Conservation (phyloP, 2,888 invertebrate species). For the Microplitis deprimator region DNA sequence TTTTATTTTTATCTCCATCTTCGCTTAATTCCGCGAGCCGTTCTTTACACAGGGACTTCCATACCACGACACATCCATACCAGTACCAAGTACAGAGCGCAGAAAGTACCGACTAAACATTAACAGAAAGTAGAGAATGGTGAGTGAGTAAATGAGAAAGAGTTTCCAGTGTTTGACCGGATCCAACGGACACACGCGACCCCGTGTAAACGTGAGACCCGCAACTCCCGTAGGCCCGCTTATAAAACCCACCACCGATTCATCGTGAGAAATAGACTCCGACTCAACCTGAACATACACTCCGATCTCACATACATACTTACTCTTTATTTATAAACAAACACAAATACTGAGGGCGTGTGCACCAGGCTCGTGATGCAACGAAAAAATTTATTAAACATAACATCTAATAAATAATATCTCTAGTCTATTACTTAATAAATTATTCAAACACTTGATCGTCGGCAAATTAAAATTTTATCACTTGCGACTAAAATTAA, state of each 20-base stretch:
- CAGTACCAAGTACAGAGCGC: slow-evolving; percentile 16
- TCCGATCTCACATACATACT: not conserved
- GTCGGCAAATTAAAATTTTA: not conserved
- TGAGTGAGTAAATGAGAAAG: slow-evolving; percentile 23
- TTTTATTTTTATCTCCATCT: slow-evolving; percentile 32
- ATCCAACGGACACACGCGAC: slow-evolving; percentile 42
- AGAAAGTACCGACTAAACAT: not conserved
- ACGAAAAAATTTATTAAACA: slow-evolving; percentile 20
- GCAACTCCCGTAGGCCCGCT: slow-evolving; percentile 31
- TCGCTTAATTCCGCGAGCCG: not conserved
- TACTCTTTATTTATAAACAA: not conserved
- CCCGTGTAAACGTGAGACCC: slow-evolving; percentile 41
- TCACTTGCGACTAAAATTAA: not conserved
- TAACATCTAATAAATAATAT: not conserved
- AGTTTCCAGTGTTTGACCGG: slow-evolving; percentile 37
- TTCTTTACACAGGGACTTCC: not conserved
- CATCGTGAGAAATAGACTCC: slow-evolving; percentile 42
- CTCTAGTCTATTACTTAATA: not conserved
- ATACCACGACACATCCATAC: slow-evolving; percentile 8
- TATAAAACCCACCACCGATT: slow-evolving; percentile 30
- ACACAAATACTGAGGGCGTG: not conserved
- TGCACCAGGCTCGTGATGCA: slow-evolving; percentile 21
- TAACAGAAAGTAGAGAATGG: not conserved
- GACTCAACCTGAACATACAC: not conserved
- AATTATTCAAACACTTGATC: not conserved